A percentile compares a stretch with the other conserved stretches of the same genome.
phyloP scores from a whole-genome alignment of 2,797 vertebrate genomes.

The Anguilla megastoma region DNA sequence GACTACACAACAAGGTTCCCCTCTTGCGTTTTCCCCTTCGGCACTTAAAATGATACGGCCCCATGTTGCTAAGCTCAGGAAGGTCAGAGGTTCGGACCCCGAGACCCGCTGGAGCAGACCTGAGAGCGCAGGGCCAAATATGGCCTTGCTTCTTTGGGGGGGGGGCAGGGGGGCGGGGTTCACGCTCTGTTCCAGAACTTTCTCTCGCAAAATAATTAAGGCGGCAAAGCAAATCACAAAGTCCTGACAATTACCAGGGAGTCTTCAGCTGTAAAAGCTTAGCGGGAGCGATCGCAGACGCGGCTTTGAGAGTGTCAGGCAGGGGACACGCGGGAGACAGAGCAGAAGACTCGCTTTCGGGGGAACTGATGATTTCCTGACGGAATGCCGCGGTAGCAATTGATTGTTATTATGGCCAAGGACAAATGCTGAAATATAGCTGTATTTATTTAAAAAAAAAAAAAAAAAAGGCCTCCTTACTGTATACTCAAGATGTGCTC shows the following conservation, averaged over 20 bases:
- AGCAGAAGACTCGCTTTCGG: conserved; percentile 12
- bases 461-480: not conserved
- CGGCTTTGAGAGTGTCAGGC: not conserved
- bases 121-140: conserved; percentile 45
- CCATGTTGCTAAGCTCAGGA: conserved; percentile 23
- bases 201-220: conserved; percentile 41
- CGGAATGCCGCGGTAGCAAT: not conserved
- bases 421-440: not conserved
- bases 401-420: not conserved
- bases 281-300: not conserved
- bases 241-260: conserved; percentile 40
- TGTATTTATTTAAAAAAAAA: not conserved
- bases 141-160: conserved; percentile 38
- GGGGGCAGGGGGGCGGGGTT: conserved; percentile 36
- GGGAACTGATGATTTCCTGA: not conserved
- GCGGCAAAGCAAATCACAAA: conserved; percentile 26
- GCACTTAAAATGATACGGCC: conserved; percentile 31
- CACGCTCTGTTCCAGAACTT: conserved; percentile 39
- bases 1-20: conserved; percentile 18
- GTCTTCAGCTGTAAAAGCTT: conserved; percentile 28
- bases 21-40: conserved; percentile 18
- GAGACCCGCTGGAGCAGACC: not conserved
- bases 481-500: not conserved
- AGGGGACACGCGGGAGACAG: not conserved
- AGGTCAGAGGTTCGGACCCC: conserved; percentile 30